A percentile compares a stretch with the other conserved stretches of the same genome.
phyloP scores from a whole-genome alignment of 1,140 invertebrate species.

The Idris sp. region DNA sequence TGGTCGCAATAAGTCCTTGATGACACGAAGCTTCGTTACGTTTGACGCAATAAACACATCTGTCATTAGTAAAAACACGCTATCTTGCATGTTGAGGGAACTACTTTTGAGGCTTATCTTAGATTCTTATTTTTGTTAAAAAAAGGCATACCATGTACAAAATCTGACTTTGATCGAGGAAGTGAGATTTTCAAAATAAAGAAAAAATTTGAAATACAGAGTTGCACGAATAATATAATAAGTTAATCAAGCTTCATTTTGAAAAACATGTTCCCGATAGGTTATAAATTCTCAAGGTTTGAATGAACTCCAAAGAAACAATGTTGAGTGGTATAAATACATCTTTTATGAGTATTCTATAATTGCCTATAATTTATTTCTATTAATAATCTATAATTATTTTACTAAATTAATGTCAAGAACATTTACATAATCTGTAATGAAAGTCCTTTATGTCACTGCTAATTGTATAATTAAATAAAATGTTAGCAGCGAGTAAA shows the following conservation, averaged over 20 bases:
- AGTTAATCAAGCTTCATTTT: constrained; percentile 3
- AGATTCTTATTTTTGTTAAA: constrained; percentile 11
- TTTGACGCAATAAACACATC: constrained; percentile 49
- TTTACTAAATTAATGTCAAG: too few relatives aligned
- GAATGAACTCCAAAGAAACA: too few relatives aligned
- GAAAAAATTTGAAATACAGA: too few relatives aligned
- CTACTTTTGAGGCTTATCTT: constrained; percentile 14
- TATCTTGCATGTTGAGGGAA: constrained; percentile 45
- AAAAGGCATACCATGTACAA: constrained; percentile 2
- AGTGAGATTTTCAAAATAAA: constrained; percentile 6
- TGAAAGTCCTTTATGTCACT: too few relatives aligned
- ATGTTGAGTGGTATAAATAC: too few relatives aligned
- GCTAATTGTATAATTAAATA: too few relatives aligned
- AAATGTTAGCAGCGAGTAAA: too few relatives aligned
- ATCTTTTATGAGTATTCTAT: too few relatives aligned
- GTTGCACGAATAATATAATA: constrained; percentile 5
- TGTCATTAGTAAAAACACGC: constrained; percentile 40
- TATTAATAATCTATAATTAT: too few relatives aligned
- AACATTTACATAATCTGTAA: too few relatives aligned
- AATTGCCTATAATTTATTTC: too few relatives aligned
- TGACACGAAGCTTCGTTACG: constrained; percentile 42
- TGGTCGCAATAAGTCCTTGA: constrained; percentile 36
- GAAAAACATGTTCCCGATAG: not conserved
- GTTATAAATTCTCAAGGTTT: too few relatives aligned
- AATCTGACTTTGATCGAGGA: constrained; percentile 7